Evolutionary conservation across 2,888 invertebrate genomes (phyloP).

Genomic region (Tuberolachnus salignus): DNA sequence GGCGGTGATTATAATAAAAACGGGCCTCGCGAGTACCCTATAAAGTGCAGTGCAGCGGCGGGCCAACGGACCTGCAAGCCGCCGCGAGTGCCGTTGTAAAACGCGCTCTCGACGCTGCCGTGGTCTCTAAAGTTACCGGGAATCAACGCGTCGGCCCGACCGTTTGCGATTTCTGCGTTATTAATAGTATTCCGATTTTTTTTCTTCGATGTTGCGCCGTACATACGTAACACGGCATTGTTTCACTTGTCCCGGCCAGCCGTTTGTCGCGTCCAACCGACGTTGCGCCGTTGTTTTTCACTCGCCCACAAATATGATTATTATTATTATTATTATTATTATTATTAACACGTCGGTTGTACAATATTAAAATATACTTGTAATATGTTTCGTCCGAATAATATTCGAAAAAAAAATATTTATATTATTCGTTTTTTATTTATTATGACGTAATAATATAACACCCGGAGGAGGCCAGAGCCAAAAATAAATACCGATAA

Average conservation of each 20-base stretch:
- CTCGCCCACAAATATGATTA: background rate
- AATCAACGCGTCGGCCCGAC: background rate
- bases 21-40: background rate
- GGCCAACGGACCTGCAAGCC: background rate
- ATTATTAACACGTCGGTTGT: no score
- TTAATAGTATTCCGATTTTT: conserved; percentile 6
- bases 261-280: background rate
- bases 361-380: no score
- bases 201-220: no score
- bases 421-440: no score
- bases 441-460: no score
- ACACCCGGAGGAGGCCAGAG: no score
- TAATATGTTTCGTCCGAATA: background rate
- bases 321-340: no score
- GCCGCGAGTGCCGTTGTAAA: background rate
- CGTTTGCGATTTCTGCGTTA: background rate
- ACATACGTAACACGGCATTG: background rate
- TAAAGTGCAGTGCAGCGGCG: no score
- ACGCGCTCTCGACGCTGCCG: background rate
- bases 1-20: background rate
- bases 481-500: no score
- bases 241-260: background rate
- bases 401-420: background rate
- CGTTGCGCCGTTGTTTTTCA: conserved; percentile 23
- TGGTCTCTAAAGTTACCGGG: background rate